Evolutionary conservation across 2,797 vertebrate genomes (phyloP).

Genomic region (Muscicapa striata): DNA sequence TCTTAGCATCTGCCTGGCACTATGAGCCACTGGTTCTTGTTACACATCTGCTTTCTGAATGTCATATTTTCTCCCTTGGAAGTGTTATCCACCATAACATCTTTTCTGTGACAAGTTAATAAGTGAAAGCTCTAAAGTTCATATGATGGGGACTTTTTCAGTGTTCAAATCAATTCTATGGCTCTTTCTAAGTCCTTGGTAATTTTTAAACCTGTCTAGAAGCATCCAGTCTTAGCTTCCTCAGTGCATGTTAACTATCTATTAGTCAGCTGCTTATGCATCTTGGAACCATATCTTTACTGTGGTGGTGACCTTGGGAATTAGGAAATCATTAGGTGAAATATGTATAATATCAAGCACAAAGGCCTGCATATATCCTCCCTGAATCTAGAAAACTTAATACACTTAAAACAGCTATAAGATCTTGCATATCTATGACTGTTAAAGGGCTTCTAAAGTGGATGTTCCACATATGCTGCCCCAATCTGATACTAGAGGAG

Average conservation of each 20-base stretch:
- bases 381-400: background rate
- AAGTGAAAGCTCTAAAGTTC: background rate
- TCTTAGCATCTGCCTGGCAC: background rate
- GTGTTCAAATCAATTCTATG: background rate
- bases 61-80: background rate
- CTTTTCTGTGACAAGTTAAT: background rate
- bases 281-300: background rate
- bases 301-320: background rate
- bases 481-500: background rate
- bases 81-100: background rate
- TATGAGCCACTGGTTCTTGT: background rate
- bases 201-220: background rate
- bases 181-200: background rate
- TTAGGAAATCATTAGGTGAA: background rate
- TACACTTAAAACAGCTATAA: background rate
- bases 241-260: background rate
- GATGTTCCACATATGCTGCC: background rate
- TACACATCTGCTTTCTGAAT: background rate
- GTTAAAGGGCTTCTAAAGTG: conserved; percentile 11
- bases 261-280: background rate
- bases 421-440: background rate
- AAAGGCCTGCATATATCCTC: background rate
- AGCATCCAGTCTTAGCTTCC: background rate
- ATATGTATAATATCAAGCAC: background rate
- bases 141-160: background rate